Percentiles rank a stretch among this genome's conserved stretches.
Conservation (phyloP, 2,113 vertebrate species). For the Elaphurus davidianus region DNA sequence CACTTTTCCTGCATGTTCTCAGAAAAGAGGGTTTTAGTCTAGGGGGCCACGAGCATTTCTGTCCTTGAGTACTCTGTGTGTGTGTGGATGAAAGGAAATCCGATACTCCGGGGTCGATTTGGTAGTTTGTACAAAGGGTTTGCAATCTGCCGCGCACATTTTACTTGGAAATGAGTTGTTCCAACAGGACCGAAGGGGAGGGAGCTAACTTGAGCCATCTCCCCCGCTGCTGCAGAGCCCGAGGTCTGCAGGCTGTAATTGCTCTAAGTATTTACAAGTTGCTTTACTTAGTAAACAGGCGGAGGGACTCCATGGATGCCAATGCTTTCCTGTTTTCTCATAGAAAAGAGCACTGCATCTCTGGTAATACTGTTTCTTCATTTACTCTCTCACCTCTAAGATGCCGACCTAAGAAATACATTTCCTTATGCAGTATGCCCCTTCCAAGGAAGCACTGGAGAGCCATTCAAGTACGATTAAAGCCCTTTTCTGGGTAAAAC, state of each 20-base stretch:
- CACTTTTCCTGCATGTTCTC: neutral
- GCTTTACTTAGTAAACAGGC: slow-evolving; percentile 43
- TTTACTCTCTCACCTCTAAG: slow-evolving; percentile 23
- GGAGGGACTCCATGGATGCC: neutral
- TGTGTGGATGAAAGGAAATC: neutral
- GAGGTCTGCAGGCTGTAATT: neutral
- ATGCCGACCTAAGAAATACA: neutral
- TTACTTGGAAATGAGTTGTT: slow-evolving; percentile 18
- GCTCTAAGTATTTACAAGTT: neutral
- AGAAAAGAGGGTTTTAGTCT: neutral
- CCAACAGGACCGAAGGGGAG: neutral
- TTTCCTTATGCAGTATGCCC: neutral
- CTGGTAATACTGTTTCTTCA: neutral
- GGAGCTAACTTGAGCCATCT: neutral
- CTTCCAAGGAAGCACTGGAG: neutral
- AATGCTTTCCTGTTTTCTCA: neutral
- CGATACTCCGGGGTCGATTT: neutral
- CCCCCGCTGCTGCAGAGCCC: neutral
- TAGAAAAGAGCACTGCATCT: neutral
- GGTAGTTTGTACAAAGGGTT: slow-evolving; percentile 36
- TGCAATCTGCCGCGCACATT: slow-evolving; percentile 40
- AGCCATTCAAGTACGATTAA: slow-evolving; percentile 16
- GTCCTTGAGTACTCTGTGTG: neutral
- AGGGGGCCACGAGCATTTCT: neutral
- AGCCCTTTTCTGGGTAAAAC: slow-evolving; percentile 43